These are phyloP conservation scores for Genyomyrus donnyi DNA, from an alignment of 2,113 vertebrate genomes.

Conservation along the genomic window DNA sequence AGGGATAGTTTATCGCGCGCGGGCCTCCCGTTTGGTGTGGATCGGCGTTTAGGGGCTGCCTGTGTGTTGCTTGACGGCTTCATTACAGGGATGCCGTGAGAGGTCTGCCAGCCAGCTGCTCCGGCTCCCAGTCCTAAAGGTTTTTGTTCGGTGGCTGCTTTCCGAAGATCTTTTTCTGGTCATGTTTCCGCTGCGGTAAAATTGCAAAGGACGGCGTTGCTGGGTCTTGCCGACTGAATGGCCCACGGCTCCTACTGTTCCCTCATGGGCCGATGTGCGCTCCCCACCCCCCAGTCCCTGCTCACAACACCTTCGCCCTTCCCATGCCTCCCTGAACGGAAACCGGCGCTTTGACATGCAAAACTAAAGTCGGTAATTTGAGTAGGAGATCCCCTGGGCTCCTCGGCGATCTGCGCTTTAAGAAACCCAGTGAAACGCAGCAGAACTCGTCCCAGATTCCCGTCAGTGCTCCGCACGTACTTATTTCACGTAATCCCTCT, in stretches of 20 bases:
- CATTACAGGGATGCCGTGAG: background rate
- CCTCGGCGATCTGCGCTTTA: background rate
- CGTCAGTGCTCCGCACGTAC: background rate
- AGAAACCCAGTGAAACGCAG: background rate
- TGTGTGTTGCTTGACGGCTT: background rate
- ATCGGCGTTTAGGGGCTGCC: background rate
- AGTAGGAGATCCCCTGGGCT: background rate
- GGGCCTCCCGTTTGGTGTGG: background rate
- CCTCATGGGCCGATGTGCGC: background rate
- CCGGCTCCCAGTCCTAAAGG: background rate
- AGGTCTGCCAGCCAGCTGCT: background rate
- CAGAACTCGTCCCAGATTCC: background rate
- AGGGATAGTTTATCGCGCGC: background rate
- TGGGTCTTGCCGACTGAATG: background rate
- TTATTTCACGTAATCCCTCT: background rate
- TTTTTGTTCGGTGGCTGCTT: background rate
- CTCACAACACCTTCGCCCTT: background rate
- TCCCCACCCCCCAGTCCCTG: background rate
- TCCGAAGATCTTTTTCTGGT: background rate
- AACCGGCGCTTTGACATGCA: background rate
- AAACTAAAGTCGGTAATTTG: background rate
- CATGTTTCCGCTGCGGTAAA: slow-evolving; percentile 7
- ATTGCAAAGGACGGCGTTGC: background rate
- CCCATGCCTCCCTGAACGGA: background rate
- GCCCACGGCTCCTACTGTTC: background rate